Evolutionary conservation across 1,140 invertebrate genomes (phyloP).

Genomic region (Acromyrmex heyeri): DNA sequence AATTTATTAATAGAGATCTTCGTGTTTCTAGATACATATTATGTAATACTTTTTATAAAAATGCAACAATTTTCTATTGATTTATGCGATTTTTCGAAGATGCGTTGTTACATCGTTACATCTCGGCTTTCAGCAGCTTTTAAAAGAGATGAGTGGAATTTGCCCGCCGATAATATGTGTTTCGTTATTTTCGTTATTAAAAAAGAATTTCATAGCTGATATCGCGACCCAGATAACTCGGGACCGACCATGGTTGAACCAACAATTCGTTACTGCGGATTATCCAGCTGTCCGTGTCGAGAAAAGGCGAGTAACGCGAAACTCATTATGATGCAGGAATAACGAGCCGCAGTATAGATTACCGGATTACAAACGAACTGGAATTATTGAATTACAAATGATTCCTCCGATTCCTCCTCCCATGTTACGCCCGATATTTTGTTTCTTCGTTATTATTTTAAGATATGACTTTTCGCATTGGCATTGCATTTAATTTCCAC

Average conservation of each 20-base stretch:
- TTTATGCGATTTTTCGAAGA: slow-evolving; percentile 23
- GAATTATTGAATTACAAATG: slow-evolving; percentile 80
- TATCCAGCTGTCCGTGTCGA: slow-evolving; percentile 71
- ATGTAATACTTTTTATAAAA: not conserved
- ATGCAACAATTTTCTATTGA: not conserved
- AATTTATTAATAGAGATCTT: not conserved
- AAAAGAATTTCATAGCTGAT: slow-evolving; percentile 61
- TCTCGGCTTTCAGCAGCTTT: slow-evolving; percentile 14
- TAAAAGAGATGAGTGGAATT: slow-evolving; percentile 47
- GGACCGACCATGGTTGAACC: slow-evolving; percentile 56
- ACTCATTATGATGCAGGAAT: slow-evolving; percentile 79
- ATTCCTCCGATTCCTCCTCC: slow-evolving; percentile 64
- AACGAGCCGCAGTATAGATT: slow-evolving; percentile 80
- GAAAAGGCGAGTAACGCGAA: slow-evolving; percentile 78
- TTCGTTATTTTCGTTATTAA: slow-evolving; percentile 46
- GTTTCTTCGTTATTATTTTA: slow-evolving; percentile 47
- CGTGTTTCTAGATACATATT: not conserved
- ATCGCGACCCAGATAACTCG: slow-evolving; percentile 63
- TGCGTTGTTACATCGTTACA: not conserved
- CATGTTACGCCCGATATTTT: slow-evolving; percentile 22
- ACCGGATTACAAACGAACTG: slow-evolving; percentile 78
- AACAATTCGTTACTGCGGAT: slow-evolving; percentile 73
- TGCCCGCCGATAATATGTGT: slow-evolving; percentile 46
- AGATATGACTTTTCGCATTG: slow-evolving; percentile 33
- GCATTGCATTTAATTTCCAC: slow-evolving; percentile 18